Evolutionary conservation across 2,113 vertebrate genomes (phyloP).

Genomic region (Otus sunia): DNA sequence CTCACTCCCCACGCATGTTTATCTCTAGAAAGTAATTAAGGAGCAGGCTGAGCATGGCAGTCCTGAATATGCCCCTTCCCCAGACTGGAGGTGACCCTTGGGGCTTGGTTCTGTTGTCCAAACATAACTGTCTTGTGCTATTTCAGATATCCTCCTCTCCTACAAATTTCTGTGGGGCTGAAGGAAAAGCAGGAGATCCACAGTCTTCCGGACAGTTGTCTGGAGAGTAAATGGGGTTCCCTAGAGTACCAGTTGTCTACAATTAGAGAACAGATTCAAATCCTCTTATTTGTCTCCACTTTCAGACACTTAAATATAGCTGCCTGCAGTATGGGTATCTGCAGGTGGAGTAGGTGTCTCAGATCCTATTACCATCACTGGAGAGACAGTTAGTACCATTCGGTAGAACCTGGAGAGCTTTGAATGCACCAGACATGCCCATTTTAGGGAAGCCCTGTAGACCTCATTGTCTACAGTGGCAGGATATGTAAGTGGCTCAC

Average conservation of each 20-base stretch:
- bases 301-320: background rate
- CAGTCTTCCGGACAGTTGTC: background rate
- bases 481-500: background rate
- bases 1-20: accelerated
- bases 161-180: background rate
- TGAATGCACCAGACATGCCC: background rate
- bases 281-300: background rate
- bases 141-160: background rate
- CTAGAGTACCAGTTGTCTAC: background rate
- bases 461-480: background rate
- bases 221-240: background rate
- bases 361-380: background rate
- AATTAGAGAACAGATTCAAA: background rate
- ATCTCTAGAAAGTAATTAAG: background rate
- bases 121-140: background rate
- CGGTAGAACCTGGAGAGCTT: background rate
- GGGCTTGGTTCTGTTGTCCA: background rate
- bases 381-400: background rate
- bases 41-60: accelerated
- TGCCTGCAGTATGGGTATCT: background rate
- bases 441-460: background rate
- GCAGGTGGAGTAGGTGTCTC: background rate
- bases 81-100: background rate
- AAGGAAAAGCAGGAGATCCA: background rate
- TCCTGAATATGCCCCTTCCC: background rate